Evolutionary conservation across 64 coral and sea anemone genomes (phyloP), one percentile per base, ranked within the genome.

Genomic region (Montipora capricornis): DNA sequence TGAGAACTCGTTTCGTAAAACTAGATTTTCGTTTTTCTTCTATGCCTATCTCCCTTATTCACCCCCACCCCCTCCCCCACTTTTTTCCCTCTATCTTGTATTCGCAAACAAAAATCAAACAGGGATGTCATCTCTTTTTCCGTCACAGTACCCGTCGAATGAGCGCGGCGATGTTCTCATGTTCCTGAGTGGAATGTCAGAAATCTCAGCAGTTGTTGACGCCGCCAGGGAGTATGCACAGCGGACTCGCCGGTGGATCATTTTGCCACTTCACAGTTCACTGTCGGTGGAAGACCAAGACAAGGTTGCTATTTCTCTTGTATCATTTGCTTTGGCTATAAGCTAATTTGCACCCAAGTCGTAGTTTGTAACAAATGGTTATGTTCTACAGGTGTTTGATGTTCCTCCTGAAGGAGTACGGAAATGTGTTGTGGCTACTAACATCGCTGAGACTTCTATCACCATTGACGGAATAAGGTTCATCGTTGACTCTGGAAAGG

Each of bases 231-330:
- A 98, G 89, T 98, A 98, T 89, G 97, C 97, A 67, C 95, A 95
- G 79, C 95, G 83, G 80, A 96, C 98, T 80, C 98, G 89, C 46
- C 89, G 89, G 22, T 99, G 98, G 98, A 95, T 99, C 73, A 81
- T 95, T 52, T 82, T 99, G 19, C 95, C 98, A 70, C 89, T 99
- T 67, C 98, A 99, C 68, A 99, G 98, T 87, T 96, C 98, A 8
- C 86, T 99, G 51, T 99, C 98, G 16, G 95, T 99, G 58, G 98
- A 99, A 44, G 98, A 99, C 52, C 98, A 99, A 68, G 98, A 99
- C 80, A 99, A 99, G 95, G 95, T 99, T 44, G 24, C 5, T 71
- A 7, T 5, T 20, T 20, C 68, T 71, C 68, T 20, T 20, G 17
- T 19, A 71, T 71, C 0, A 11, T 71, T 71, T 19, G 5, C 17